phyloP scores from a whole-genome alignment of 2,113 vertebrate species.

The Sula dactylatra region DNA sequence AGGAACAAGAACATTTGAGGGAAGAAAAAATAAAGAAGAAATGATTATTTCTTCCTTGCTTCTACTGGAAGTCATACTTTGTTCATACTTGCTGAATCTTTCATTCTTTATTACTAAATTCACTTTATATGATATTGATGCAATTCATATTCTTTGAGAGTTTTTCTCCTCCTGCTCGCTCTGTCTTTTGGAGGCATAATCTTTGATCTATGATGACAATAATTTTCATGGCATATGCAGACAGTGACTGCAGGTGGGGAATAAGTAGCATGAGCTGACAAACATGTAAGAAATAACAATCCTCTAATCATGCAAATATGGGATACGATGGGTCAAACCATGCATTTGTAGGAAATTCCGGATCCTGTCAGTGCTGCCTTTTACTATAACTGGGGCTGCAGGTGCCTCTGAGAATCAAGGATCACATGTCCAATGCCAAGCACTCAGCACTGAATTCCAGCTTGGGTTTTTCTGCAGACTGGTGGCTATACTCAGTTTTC shows the following conservation, averaged over 20 bases:
- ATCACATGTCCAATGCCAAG: fast-evolving
- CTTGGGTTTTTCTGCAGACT: not conserved
- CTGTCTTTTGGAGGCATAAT: not conserved
- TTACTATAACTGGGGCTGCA: not conserved
- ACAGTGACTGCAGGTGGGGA: not conserved
- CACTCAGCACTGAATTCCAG: not conserved
- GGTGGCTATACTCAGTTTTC: not conserved
- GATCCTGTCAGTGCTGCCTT: not conserved
- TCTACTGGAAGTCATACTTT: not conserved
- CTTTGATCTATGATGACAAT: not conserved
- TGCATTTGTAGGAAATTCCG: not conserved
- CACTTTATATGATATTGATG: not conserved
- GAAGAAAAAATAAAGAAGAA: not conserved
- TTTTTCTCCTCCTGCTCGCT: not conserved
- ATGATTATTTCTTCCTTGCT: not conserved
- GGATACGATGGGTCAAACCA: not conserved
- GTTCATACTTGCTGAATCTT: not conserved
- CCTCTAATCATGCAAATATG: not conserved
- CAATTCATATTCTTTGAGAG: not conserved
- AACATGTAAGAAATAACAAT: not conserved
- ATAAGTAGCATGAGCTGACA: not conserved
- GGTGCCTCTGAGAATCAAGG: not conserved
- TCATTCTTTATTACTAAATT: not conserved
- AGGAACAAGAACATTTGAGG: not conserved
- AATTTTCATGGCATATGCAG: not conserved